Evolutionary conservation across 2,888 invertebrate species (phyloP).

Genomic region (Ophonus ardosiacus): DNA sequence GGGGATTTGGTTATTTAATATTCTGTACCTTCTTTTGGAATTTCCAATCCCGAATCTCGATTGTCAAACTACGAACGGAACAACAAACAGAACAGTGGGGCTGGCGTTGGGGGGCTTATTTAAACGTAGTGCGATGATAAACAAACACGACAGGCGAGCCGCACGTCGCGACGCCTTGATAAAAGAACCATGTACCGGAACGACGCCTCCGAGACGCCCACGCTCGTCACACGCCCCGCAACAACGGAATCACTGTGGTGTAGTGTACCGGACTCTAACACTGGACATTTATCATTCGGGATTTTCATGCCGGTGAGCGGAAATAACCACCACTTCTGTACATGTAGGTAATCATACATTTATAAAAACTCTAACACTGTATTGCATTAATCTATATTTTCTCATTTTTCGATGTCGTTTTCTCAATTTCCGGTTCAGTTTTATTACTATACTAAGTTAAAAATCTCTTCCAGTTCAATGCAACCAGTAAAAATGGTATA

Average conservation of each 20-base stretch:
- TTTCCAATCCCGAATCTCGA: conserved; percentile 1
- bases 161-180: conserved; percentile 9
- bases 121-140: conserved; percentile 53
- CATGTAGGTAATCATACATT: not conserved
- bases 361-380: not conserved
- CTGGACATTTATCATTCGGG: not conserved
- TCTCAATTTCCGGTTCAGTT: too few relatives aligned
- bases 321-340: not conserved
- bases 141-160: conserved; percentile 47
- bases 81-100: conserved; percentile 10
- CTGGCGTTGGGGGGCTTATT: conserved; percentile 23
- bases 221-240: conserved; percentile 21
- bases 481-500: too few relatives aligned
- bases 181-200: conserved; percentile 59
- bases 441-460: too few relatives aligned
- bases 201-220: conserved; percentile 47
- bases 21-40: not conserved
- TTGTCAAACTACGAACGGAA: conserved; percentile 5
- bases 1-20: not conserved
- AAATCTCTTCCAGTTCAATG: too few relatives aligned
- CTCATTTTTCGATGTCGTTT: not conserved
- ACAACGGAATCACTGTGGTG: conserved; percentile 34
- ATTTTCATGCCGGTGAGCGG: not conserved
- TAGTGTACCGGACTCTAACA: conserved; percentile 4
- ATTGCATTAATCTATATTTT: not conserved